Evolutionary conservation across 1,140 invertebrate genomes (phyloP).

Genomic region (Cydia amplana): DNA sequence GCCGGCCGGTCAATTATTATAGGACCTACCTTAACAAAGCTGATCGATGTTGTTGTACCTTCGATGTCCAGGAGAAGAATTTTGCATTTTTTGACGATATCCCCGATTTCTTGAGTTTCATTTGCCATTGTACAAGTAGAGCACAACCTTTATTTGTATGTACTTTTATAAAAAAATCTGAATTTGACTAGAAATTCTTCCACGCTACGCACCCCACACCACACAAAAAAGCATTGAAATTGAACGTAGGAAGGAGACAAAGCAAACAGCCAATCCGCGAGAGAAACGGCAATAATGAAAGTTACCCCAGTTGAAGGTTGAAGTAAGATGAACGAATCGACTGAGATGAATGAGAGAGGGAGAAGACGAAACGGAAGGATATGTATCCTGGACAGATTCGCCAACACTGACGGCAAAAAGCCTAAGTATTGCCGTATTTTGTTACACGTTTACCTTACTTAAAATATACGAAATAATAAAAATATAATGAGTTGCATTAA

Average conservation of each 20-base stretch:
- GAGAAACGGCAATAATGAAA: conserved; percentile 41
- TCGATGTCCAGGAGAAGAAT: conserved; percentile 76
- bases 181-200: conserved; percentile 71
- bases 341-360: conserved; percentile 50
- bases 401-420: conserved; percentile 49
- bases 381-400: conserved; percentile 52
- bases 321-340: conserved; percentile 53
- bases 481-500: not conserved
- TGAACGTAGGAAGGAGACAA: conserved; percentile 56
- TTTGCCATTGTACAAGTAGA: conserved; percentile 63
- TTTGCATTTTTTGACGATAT: conserved; percentile 75
- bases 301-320: conserved; percentile 35
- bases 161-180: conserved; percentile 58
- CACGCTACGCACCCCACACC: conserved; percentile 68
- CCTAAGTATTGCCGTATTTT: conserved; percentile 38
- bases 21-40: conserved; percentile 79
- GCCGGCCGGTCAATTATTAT: conserved; percentile 72
- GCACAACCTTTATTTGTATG: conserved; percentile 54
- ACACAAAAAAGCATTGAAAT: conserved; percentile 75
- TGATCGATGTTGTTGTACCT: conserved; percentile 78
- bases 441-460: conserved; percentile 33
- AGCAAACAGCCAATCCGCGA: conserved; percentile 36
- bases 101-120: conserved; percentile 68
- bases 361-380: conserved; percentile 70
- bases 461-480: conserved; percentile 6